These are phyloP conservation scores for Sternarchorhynchus goeldii DNA, from an alignment of 2,797 vertebrate genomes.

Conservation along the genomic window DNA sequence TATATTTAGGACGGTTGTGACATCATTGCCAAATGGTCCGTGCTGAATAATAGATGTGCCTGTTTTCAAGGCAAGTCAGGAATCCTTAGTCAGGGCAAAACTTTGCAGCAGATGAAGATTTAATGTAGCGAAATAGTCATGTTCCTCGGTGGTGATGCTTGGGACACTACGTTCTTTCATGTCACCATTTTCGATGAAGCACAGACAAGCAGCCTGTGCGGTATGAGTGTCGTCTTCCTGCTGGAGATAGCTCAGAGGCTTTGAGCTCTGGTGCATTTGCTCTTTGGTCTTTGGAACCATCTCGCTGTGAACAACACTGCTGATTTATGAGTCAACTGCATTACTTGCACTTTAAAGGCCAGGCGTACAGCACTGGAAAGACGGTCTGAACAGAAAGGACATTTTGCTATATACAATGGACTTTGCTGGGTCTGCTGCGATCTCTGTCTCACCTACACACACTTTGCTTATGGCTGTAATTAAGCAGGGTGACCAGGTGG, in stretches of 20 bases:
- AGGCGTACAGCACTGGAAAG: slow-evolving; percentile 19
- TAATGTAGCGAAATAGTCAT: slow-evolving; percentile 14
- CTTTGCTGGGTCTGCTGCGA: background rate
- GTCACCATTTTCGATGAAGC: slow-evolving; percentile 1
- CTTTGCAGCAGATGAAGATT: slow-evolving; percentile 22
- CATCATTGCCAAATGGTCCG: slow-evolving; percentile 48
- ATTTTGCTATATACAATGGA: background rate
- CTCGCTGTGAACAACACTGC: slow-evolving; percentile 23
- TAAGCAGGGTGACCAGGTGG: background rate
- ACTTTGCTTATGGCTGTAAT: slow-evolving; percentile 2
- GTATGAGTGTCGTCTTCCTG: background rate
- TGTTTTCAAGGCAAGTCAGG: slow-evolving; percentile 49
- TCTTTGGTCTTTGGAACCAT: background rate
- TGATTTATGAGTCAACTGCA: slow-evolving; percentile 23
- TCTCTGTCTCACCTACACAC: background rate
- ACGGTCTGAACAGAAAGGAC: slow-evolving; percentile 10
- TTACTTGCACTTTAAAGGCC: slow-evolving; percentile 21
- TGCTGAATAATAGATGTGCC: slow-evolving; percentile 56
- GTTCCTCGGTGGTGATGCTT: background rate
- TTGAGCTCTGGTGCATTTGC: background rate
- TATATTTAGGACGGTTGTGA: slow-evolving; percentile 51
- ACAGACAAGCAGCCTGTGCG: background rate
- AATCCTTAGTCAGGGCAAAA: slow-evolving; percentile 42
- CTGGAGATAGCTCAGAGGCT: background rate
- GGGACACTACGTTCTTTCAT: slow-evolving; percentile 7